Evolutionary conservation across 2,113 vertebrate genomes (phyloP).

Genomic region (Chrysemys picta): DNA sequence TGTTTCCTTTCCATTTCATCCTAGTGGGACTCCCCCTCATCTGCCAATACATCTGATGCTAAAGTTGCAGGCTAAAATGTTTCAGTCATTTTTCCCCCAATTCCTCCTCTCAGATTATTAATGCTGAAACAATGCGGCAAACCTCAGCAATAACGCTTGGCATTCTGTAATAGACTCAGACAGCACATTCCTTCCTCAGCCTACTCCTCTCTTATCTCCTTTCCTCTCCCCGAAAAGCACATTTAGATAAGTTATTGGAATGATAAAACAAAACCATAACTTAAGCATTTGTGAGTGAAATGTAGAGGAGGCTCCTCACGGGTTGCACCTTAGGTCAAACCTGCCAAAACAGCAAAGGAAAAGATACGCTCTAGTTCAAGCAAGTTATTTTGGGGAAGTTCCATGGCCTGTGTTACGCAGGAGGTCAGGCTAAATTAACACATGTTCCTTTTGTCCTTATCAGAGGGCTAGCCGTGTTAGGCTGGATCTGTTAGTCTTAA

Average conservation of each 20-base stretch:
- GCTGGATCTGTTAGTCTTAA: too few relatives aligned
- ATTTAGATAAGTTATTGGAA: conserved; percentile 55
- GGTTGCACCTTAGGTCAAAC: fast-evolving
- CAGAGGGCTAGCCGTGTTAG: too few relatives aligned
- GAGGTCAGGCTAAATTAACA: neutral
- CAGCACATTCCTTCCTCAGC: conserved; percentile 59
- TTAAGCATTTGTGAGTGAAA: neutral
- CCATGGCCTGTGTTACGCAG: neutral
- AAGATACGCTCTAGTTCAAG: neutral
- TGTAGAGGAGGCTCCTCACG: neutral
- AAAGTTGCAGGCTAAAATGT: neutral
- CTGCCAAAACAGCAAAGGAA: neutral
- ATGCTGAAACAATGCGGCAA: neutral
- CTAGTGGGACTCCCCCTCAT: neutral
- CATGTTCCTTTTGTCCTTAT: neutral
- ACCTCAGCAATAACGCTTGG: neutral
- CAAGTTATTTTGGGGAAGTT: neutral
- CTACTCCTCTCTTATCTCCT: conserved; percentile 65
- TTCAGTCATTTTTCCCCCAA: neutral
- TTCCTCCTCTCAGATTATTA: neutral
- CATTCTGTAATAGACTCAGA: conserved; percentile 15
- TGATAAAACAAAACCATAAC: conserved; percentile 58
- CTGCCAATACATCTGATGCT: fast-evolving
- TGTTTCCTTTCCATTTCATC: neutral
- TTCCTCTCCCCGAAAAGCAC: neutral